Base-by-base conservation (phyloP, 2,888 invertebrate genomes). In the Marasmarcha lunaedactyla region DNA sequence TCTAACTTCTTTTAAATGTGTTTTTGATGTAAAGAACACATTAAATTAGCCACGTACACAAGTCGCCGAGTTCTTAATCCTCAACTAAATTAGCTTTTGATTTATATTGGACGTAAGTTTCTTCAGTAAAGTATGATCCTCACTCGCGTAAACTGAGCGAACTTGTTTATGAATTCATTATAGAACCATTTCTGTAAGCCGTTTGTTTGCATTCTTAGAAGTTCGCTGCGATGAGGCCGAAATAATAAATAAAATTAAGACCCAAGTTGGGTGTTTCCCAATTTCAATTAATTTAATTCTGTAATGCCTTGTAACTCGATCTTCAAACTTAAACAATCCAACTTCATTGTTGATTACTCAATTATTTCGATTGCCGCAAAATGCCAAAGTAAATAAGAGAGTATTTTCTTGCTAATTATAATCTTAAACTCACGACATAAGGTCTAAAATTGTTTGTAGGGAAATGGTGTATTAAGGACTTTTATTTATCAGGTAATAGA, bases 1-100 rank as follows among this genome's bases (percentile, higher is more conserved):
- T 83, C 73, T 83, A 83, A 81, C 81, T 81, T 83, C 78, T 79
- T 81, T 78, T 79, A 81, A 83, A 83, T 79, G 77, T 79, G 79
- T 81, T 83, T 81, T 81, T 81, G 79, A 81, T 81, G 74, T 74
- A 76, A 78, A 79, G 71, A 79, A 74, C 77, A 72, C 73, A 73
- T 76, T 76, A 72, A 69, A 62, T 63, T 65, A 76, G 11, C 30
- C 11, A 10, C 9, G 30, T 30, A 30, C 34, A 13, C 74, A 73
- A 73, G 71, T 65, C 59, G 64, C 64, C 59, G 56, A 62, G 63
- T 68, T 58, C 55, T 58, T 65, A 72, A 72, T 71, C 69, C 66
- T 59, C 54, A 60, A 66, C 65, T 61, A 76, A 78, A 77, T 78
- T 76, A 73, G 69, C 68, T 77, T 77, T 74, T 78, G 72, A 78